Base-by-base conservation (phyloP, 1,140 invertebrate genomes). In the Zaprionus taronus region DNA sequence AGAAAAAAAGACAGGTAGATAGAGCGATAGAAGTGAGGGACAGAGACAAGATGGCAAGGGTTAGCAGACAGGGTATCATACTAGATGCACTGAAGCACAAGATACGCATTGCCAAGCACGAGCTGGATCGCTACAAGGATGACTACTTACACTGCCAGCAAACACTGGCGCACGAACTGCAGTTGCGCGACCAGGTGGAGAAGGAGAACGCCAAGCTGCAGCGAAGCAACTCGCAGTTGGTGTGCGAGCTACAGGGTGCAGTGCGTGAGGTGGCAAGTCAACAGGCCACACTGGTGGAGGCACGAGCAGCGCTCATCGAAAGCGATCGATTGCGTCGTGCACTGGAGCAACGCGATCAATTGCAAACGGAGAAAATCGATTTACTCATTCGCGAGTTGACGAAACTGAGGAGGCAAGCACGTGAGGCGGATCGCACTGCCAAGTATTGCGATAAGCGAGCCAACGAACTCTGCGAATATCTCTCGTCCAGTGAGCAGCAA, bases 331-430 rank as follows among this genome's bases (percentile, higher is more conserved):
- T 65, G 22, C 44, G 36, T 4, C 58, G 36, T 28, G 47, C 36
- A 1, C 20, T 77, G 4, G 28, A 66, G 36, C 69, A 57, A 15
- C 61, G 17, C 2, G 44, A 72, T 4, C 41, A 60, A 1, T 14
- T 60, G 20, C 56, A 72, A 4, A n/a, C 47, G 2, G 73, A 76
- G 9, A 60, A 61, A 11, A 72, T 72, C 47, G 62, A 76, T 5
- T 6, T 61, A 14, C 31, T 72, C 9, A 28, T 12, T 31, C 44
- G 31, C 28, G n/a, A 72, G 34, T 14, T 72, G 17, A 5, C n/a
- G 0, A 66, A 66, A 24, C 5, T 65, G 1, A 26, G 28, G 5
- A 22, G 15, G 0, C 56, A 56, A 12, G 22, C 31, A 0, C 51
- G n/a, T 1, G 69, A 77, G 5, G n/a, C 74, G 2, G 62, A 77